These are phyloP conservation scores for Hemiprocne comata DNA, from an alignment of 2,113 vertebrate genomes.

Conservation along the genomic window DNA sequence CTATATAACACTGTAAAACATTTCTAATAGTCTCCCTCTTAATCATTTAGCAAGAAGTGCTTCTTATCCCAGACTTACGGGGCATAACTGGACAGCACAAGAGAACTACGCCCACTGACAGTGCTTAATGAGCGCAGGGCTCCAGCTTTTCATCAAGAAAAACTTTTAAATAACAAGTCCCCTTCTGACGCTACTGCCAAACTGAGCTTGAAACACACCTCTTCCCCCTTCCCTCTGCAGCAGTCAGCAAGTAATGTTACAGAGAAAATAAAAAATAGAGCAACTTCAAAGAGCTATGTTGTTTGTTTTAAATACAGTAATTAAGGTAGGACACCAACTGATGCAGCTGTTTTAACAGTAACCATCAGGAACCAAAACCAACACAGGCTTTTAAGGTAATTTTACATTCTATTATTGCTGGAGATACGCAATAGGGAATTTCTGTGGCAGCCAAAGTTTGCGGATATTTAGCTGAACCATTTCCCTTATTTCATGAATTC, in stretches of 20 bases:
- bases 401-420: slow-evolving; percentile 47
- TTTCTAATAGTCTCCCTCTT: background rate
- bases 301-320: background rate
- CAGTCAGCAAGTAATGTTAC: background rate
- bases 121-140: background rate
- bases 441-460: slow-evolving; percentile 8
- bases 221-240: background rate
- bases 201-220: background rate
- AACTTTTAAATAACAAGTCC: background rate
- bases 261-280: slow-evolving; percentile 25
- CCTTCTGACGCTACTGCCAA: background rate
- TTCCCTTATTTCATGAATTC: slow-evolving; percentile 66
- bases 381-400: slow-evolving; percentile 20
- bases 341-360: slow-evolving; percentile 29
- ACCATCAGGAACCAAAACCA: slow-evolving; percentile 13
- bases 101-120: background rate
- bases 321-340: background rate
- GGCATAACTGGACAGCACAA: background rate
- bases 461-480: slow-evolving; percentile 41
- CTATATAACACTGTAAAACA: background rate
- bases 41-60: background rate
- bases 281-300: slow-evolving; percentile 10
- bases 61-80: background rate
- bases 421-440: slow-evolving; percentile 16
- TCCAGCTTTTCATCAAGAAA: background rate